These are phyloP conservation scores for Molorchus minor DNA, from an alignment of 2,888 invertebrate genomes.

Conservation along the genomic window DNA sequence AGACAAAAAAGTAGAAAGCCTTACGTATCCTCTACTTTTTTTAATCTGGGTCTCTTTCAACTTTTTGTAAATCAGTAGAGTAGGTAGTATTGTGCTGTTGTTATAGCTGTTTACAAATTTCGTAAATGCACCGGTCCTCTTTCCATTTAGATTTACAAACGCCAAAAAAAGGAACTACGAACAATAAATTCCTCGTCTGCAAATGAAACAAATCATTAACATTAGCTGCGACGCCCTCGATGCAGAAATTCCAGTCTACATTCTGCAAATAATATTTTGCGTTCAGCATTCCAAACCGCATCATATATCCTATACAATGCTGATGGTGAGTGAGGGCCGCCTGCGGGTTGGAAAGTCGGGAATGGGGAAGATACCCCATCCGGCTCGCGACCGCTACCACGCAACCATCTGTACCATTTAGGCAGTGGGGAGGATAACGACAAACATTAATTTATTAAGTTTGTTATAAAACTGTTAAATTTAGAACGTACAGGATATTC, in stretches of 20 bases:
- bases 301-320: slow-evolving; percentile 20
- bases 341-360: slow-evolving; percentile 21
- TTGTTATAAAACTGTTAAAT: too few relatives aligned
- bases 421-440: slow-evolving; percentile 15
- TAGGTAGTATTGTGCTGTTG: too few relatives aligned
- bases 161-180: not conserved
- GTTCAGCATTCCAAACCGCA: slow-evolving; percentile 25
- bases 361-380: slow-evolving; percentile 23
- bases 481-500: too few relatives aligned
- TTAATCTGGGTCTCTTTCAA: too few relatives aligned
- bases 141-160: too few relatives aligned
- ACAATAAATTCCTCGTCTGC: not conserved
- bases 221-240: slow-evolving; percentile 19
- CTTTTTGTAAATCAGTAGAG: too few relatives aligned
- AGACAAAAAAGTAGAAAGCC: too few relatives aligned
- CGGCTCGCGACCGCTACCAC: slow-evolving; percentile 17
- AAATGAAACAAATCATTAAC: slow-evolving; percentile 21
- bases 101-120: too few relatives aligned
- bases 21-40: too few relatives aligned
- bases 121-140: too few relatives aligned
- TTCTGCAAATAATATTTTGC: slow-evolving; percentile 25
- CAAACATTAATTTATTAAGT: too few relatives aligned
- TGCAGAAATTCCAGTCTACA: slow-evolving; percentile 19
- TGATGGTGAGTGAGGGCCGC: slow-evolving; percentile 23
- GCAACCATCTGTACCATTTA: slow-evolving; percentile 21